Conservation (phyloP, 2,113 vertebrate genomes). For the Taxidea taxus region DNA sequence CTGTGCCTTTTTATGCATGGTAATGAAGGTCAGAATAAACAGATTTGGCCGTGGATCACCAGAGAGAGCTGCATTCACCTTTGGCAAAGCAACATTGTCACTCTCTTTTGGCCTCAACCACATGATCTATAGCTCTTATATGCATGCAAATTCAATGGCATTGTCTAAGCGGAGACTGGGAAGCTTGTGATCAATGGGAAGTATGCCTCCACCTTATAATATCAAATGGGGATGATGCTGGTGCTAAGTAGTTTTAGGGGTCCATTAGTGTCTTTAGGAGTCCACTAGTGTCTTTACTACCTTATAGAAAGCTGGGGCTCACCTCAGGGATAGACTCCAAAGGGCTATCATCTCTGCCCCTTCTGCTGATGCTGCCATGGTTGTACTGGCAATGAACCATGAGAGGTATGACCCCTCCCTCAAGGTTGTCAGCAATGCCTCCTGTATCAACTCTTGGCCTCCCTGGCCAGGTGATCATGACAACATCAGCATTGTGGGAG, state of each 20-base stretch:
- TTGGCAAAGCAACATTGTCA: conserved; percentile 87
- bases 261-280: conserved; percentile 93
- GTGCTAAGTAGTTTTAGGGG: conserved; percentile 79
- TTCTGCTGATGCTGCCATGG: conserved; percentile 93
- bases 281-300: conserved; percentile 93
- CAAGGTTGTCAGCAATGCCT: conserved; percentile 89
- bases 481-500: conserved; percentile 90
- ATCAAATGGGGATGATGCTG: conserved; percentile 78
- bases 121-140: conserved; percentile 94
- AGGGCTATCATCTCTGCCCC: conserved; percentile 92
- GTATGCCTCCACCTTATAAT: conserved; percentile 87
- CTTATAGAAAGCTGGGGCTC: conserved; percentile 91
- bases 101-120: conserved; percentile 92
- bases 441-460: conserved; percentile 92
- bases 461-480: conserved; percentile 94
- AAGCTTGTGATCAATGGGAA: conserved; percentile 89
- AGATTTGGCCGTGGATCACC: conserved; percentile 90
- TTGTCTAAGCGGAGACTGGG: conserved; percentile 87
- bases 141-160: conserved; percentile 82
- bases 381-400: conserved; percentile 93
- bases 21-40: conserved; percentile 69
- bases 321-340: conserved; percentile 92
- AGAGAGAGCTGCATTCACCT: conserved; percentile 84
- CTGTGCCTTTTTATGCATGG: neutral
- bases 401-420: conserved; percentile 90